Conservation (phyloP, 2,888 invertebrate genomes). For the Pteria penguin region DNA sequence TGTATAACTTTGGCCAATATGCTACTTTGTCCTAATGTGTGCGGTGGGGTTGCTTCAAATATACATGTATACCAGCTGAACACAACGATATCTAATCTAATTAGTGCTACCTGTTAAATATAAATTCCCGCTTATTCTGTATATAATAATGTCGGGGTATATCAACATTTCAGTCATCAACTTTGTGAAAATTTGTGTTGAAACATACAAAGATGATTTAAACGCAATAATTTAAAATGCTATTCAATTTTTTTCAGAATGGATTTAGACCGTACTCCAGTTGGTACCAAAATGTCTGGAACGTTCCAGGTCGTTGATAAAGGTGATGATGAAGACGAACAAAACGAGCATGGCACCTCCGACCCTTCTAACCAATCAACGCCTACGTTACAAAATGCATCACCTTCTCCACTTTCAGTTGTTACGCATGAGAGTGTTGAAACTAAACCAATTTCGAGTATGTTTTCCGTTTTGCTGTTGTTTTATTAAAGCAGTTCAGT, state of each 20-base stretch:
- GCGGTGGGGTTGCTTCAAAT: neutral
- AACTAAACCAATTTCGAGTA: neutral
- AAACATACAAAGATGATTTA: neutral
- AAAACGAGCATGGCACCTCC: conserved; percentile 44
- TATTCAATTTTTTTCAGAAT: conserved; percentile 54
- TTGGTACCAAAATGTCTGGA: conserved; percentile 65
- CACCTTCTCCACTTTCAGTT: conserved; percentile 8
- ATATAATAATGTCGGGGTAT: no score
- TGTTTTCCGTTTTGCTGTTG: neutral
- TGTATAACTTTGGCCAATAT: neutral
- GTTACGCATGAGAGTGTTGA: conserved; percentile 12
- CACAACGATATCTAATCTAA: no score
- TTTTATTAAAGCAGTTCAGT: neutral
- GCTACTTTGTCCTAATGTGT: neutral
- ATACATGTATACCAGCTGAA: no score
- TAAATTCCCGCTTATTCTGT: no score
- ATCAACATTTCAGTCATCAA: no score
- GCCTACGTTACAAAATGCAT: neutral
- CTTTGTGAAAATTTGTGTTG: no score
- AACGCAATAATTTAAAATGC: no score
- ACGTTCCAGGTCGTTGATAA: conserved; percentile 65
- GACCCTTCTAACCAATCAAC: conserved; percentile 19
- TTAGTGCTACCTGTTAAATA: no score
- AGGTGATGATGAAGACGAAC: conserved; percentile 45
- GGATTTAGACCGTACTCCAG: conserved; percentile 56